Conservation (phyloP, 2,888 invertebrate genomes). For the Abrostola tripartita region DNA sequence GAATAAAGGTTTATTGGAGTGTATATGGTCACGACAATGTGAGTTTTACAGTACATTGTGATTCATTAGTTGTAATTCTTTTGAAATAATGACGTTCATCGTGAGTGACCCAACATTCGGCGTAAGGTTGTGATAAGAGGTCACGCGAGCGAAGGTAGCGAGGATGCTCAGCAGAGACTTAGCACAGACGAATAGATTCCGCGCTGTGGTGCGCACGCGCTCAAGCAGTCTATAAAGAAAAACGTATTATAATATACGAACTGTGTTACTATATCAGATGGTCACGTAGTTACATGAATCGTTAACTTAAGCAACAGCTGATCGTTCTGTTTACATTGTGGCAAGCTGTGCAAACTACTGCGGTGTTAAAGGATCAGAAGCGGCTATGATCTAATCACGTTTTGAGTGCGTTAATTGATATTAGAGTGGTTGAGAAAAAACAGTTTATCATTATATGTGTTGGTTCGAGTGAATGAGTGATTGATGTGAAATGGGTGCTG, state of each 20-base stretch:
- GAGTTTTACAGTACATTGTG: conserved; percentile 43
- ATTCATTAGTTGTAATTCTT: conserved; percentile 48
- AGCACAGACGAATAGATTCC: conserved; percentile 68
- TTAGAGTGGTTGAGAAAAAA: conserved; percentile 56
- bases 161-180: conserved; percentile 54
- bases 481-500: conserved; percentile 73
- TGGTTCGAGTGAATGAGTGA: conserved; percentile 43
- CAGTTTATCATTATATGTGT: conserved; percentile 43
- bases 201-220: conserved; percentile 73
- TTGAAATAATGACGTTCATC: conserved; percentile 35
- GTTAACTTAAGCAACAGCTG: conserved; percentile 64
- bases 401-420: conserved; percentile 67
- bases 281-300: conserved; percentile 26
- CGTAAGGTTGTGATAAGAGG: conserved; percentile 74
- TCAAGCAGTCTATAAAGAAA: conserved; percentile 9
- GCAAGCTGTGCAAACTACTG: conserved; percentile 54
- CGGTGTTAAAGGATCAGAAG: conserved; percentile 55
- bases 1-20: too few relatives aligned
- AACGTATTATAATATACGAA: conserved; percentile 27
- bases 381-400: conserved; percentile 72
- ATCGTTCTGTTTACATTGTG: conserved; percentile 72
- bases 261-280: conserved; percentile 15
- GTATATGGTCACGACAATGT: conserved; percentile 20
- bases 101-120: conserved; percentile 49
- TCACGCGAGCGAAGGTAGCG: conserved; percentile 62